phyloP scores from a whole-genome alignment of 2,113 vertebrate species.

The Falcunculus frontatus region DNA sequence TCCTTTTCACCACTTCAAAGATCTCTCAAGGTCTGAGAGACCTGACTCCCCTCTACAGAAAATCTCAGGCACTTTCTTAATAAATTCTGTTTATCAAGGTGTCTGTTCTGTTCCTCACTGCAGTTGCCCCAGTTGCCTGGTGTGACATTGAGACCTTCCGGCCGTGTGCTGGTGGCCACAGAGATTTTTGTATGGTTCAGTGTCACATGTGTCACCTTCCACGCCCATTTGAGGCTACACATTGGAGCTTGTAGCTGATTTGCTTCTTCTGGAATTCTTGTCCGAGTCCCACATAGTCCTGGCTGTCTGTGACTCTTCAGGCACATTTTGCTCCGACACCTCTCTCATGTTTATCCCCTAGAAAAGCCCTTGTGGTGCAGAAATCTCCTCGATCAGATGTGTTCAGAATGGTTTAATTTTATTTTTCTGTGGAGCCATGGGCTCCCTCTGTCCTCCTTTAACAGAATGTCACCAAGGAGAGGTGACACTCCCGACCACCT shows the following conservation, averaged over 20 bases:
- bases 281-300: background rate
- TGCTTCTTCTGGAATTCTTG: background rate
- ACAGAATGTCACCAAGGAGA: background rate
- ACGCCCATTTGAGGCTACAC: background rate
- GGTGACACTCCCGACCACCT: background rate
- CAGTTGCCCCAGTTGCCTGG: background rate
- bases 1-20: background rate
- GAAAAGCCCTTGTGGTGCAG: background rate
- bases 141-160: accelerated
- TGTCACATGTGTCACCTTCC: background rate
- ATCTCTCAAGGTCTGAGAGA: background rate
- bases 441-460: background rate
- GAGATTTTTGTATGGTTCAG: background rate
- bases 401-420: background rate
- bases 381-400: background rate
- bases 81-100: background rate
- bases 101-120: background rate
- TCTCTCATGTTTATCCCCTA: background rate
- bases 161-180: background rate
- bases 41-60: background rate
- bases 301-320: background rate
- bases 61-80: background rate
- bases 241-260: background rate
- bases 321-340: background rate
- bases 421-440: background rate